These are phyloP conservation scores for Ectemnius cavifrons DNA, from an alignment of 2,888 invertebrate species.

Conservation along the genomic window DNA sequence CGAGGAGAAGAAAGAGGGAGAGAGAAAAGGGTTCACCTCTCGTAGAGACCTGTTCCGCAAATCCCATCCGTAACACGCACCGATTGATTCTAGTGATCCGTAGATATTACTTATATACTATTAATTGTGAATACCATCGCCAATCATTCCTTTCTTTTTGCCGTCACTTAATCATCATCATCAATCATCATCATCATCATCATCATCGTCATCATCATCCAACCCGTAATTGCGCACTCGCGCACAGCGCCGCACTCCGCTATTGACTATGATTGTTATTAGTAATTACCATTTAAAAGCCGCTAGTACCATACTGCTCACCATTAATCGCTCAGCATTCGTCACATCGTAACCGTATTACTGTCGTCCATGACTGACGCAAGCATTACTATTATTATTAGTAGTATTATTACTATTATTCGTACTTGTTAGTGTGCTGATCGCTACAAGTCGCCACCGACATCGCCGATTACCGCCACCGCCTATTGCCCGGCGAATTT, in stretches of 20 bases:
- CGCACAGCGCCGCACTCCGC: constrained; percentile 20
- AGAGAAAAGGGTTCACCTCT: constrained; percentile 6
- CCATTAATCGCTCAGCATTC: no score
- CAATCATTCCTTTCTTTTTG: background rate
- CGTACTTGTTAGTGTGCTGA: constrained; percentile 40
- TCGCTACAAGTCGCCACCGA: constrained; percentile 30
- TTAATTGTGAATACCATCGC: constrained; percentile 5
- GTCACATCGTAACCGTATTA: constrained; percentile 12
- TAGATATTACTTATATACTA: constrained; percentile 18
- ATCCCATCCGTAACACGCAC: constrained; percentile 31
- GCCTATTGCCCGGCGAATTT: constrained; percentile 9
- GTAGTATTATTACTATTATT: constrained; percentile 38
- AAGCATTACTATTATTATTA: constrained; percentile 36
- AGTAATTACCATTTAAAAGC: constrained; percentile 18
- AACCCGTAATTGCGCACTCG: constrained; percentile 4
- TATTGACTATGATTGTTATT: constrained; percentile 2
- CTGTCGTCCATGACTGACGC: constrained; percentile 32
- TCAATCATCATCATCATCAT: background rate
- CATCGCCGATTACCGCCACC: constrained; percentile 18
- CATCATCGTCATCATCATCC: constrained; percentile 3
- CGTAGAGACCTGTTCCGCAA: constrained; percentile 27
- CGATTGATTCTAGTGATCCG: constrained; percentile 30
- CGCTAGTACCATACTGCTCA: constrained; percentile 8
- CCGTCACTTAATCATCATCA: no score
- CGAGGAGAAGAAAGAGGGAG: background rate